Percentiles rank a stretch among this genome's conserved stretches.
Conservation (phyloP, 2,797 vertebrate species). For the Eulemur rubriventer region DNA sequence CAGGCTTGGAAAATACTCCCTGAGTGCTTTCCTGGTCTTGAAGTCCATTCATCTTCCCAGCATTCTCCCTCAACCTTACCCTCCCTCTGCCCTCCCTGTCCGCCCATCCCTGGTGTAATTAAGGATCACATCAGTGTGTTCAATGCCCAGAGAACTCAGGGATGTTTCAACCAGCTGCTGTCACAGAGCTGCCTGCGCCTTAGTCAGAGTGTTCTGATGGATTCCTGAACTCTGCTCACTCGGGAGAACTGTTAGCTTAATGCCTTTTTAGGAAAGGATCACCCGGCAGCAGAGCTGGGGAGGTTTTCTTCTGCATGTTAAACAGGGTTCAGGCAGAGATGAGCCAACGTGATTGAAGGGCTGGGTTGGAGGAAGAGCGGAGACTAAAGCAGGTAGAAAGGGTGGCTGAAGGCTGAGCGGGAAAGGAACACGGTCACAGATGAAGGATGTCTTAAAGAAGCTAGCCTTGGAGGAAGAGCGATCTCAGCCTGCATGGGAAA, state of each 20-base stretch:
- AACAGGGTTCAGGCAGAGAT: background rate
- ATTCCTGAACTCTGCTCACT: background rate
- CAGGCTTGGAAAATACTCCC: background rate
- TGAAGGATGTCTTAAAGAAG: background rate
- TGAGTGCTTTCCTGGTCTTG: background rate
- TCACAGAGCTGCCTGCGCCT: background rate
- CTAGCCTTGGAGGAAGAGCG: background rate
- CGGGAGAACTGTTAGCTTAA: background rate
- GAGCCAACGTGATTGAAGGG: background rate
- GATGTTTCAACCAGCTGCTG: background rate
- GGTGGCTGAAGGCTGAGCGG: background rate
- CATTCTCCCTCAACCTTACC: background rate
- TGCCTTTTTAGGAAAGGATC: background rate
- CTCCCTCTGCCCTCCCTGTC: background rate
- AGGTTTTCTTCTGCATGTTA: background rate
- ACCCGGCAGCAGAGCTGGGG: background rate
- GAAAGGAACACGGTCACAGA: background rate
- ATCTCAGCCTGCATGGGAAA: background rate
- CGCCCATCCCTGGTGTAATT: fast-evolving
- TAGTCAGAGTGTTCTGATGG: background rate
- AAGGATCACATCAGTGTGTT: background rate
- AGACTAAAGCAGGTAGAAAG: background rate
- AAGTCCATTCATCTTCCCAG: background rate
- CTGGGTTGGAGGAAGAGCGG: background rate
- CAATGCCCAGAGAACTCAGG: background rate